Conservation (phyloP, 2,113 vertebrate genomes). For the Smithornis capensis region DNA sequence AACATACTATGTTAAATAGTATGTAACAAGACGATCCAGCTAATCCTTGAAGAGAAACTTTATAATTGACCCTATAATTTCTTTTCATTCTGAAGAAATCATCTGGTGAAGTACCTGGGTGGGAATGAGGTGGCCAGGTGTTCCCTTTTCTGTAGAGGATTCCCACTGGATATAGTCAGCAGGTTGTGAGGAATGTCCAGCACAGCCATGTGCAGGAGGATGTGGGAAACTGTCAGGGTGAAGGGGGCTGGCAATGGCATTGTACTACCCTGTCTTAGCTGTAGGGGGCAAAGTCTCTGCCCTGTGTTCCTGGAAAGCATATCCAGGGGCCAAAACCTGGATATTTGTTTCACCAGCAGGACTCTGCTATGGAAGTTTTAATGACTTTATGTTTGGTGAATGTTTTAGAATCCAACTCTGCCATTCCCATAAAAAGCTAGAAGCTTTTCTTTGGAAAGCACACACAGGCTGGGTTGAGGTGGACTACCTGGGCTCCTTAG, state of each 20-base stretch:
- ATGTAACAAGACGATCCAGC: neutral
- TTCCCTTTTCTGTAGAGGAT: neutral
- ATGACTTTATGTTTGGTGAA: neutral
- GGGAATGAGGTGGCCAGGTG: neutral
- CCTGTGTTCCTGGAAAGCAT: neutral
- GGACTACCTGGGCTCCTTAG: neutral
- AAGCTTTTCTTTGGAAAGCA: neutral
- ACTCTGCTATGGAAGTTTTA: neutral
- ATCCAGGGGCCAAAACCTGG: neutral
- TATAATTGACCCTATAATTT: neutral
- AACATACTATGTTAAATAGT: too few relatives aligned
- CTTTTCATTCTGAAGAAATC: neutral
- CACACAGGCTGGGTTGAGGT: neutral
- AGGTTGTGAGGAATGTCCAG: neutral
- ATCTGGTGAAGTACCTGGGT: neutral
- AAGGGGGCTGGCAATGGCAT: neutral
- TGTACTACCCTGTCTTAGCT: neutral
- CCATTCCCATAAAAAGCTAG: neutral
- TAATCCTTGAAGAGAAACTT: neutral
- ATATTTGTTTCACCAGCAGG: neutral
- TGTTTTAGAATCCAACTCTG: neutral
- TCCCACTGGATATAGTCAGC: neutral
- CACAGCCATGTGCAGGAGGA: rapidly evolving
- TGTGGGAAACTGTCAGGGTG: rapidly evolving
- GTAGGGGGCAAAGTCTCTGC: neutral